These are phyloP conservation scores for Cephus pygmeus DNA, from an alignment of 2,888 invertebrate genomes.

Conservation along the genomic window DNA sequence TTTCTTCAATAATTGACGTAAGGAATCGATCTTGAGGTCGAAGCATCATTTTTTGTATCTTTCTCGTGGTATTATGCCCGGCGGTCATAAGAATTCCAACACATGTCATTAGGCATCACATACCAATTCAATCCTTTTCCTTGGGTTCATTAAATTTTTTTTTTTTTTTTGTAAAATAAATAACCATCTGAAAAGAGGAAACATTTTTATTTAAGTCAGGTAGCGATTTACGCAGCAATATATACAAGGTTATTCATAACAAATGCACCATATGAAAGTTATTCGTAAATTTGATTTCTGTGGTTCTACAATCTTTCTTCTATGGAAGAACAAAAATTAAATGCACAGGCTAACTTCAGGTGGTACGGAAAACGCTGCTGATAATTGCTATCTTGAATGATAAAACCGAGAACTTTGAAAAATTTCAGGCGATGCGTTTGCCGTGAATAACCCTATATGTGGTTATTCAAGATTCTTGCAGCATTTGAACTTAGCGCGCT, in stretches of 20 bases:
- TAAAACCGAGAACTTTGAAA: no score
- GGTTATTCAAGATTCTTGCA: not conserved
- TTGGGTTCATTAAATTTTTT: not conserved
- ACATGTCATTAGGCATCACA: not conserved
- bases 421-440: not conserved
- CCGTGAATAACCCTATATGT: not conserved
- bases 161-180: not conserved
- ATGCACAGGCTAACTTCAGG: not conserved
- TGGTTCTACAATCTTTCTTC: not conserved
- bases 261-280: no score
- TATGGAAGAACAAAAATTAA: not conserved
- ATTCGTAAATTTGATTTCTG: no score
- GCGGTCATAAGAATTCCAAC: not conserved
- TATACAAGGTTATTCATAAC: no score
- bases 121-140: not conserved
- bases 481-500: not conserved
- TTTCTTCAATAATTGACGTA: not conserved
- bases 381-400: no score
- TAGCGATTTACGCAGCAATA: no score
- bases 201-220: not conserved
- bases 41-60: not conserved
- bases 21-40: not conserved
- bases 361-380: no score
- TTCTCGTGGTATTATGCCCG: not conserved
- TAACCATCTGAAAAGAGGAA: not conserved